These are phyloP conservation scores for Armadillidium nasatum DNA, from an alignment of 1,140 invertebrate genomes.

Conservation along the genomic window DNA sequence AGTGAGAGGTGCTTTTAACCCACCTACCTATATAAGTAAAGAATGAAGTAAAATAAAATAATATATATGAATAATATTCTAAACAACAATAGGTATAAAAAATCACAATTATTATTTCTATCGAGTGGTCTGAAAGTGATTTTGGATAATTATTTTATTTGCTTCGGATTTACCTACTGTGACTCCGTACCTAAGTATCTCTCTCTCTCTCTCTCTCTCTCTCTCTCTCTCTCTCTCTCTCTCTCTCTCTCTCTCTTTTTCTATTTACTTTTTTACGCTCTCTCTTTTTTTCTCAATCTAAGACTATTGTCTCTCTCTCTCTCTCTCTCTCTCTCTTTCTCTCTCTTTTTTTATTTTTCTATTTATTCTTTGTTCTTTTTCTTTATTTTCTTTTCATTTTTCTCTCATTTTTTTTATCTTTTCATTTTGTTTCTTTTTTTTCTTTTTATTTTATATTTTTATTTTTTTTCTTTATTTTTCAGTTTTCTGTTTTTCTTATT, in stretches of 20 bases:
- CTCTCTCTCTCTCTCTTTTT: not conserved
- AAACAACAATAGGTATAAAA: not conserved
- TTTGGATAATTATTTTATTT: too few relatives aligned
- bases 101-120: not conserved
- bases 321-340: not conserved
- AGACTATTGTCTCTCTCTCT: not conserved
- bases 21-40: too few relatives aligned
- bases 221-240: not conserved
- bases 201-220: not conserved
- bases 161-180: not conserved
- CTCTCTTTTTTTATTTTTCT: too few relatives aligned
- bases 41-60: not conserved
- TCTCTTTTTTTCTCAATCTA: not conserved
- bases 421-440: not conserved
- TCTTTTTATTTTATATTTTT: not conserved
- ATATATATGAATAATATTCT: not conserved
- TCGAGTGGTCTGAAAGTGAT: too few relatives aligned
- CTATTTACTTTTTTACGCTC: not conserved
- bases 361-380: not conserved
- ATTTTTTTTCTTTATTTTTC: not conserved
- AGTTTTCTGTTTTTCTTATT: not conserved
- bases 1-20: too few relatives aligned
- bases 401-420: not conserved
- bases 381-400: not conserved
- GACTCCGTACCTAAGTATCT: too few relatives aligned